Evolutionary conservation across 2,888 invertebrate species (phyloP).

Genomic region (Mesorhabditis belari): DNA sequence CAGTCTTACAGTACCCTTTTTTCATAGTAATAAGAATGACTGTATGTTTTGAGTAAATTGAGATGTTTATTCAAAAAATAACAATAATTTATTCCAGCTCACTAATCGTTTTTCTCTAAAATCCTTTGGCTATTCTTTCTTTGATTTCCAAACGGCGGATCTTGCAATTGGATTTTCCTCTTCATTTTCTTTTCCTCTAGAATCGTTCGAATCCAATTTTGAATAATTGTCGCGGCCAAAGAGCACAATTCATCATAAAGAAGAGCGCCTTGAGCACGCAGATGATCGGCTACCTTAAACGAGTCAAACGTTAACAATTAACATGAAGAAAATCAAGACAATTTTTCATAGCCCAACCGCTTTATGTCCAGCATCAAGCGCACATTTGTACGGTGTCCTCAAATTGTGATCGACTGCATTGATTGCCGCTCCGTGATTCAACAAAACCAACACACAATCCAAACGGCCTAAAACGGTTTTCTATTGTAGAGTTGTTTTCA

Average conservation of each 20-base stretch:
- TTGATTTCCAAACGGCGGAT: no score
- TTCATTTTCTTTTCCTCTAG: no score
- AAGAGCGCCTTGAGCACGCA: constrained; percentile 13
- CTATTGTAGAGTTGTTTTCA: no score
- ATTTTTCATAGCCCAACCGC: constrained; percentile 3
- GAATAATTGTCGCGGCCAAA: constrained; percentile 10
- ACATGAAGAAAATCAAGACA: neutral
- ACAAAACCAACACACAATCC: constrained; percentile 21
- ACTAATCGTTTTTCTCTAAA: no score
- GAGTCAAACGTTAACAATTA: no score
- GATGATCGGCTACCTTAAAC: constrained; percentile 14
- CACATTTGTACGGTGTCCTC: constrained; percentile 34
- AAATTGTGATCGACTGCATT: constrained; percentile 22
- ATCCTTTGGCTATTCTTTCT: no score
- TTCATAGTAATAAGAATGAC: no score
- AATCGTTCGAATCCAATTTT: constrained; percentile 3
- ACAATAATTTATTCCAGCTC: no score
- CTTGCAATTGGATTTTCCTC: no score
- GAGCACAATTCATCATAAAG: constrained; percentile 6
- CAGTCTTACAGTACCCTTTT: no score
- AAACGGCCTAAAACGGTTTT: neutral
- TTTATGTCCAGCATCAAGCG: constrained; percentile 16
- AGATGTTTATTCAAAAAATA: no score
- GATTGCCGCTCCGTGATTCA: constrained; percentile 26
- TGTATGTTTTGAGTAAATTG: no score